A percentile compares a stretch with the other conserved stretches of the same genome.
These are phyloP conservation scores for Drosophila anomelani DNA, from an alignment of 2,888 invertebrate genomes.

Conservation along the genomic window DNA sequence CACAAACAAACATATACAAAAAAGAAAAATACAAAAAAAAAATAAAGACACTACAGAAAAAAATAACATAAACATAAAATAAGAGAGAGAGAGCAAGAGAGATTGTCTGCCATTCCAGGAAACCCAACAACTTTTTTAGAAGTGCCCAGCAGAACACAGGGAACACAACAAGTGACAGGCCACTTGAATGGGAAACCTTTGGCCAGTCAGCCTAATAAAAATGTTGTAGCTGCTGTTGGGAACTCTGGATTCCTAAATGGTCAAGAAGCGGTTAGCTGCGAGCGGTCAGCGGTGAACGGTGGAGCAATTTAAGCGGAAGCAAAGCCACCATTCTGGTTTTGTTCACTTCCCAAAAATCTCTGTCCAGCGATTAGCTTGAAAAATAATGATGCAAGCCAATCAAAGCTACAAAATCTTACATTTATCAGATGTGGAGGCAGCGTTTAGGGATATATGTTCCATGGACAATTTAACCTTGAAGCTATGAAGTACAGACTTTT, in stretches of 20 bases:
- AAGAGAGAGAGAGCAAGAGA: conserved; percentile 19
- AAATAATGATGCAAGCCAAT: conserved; percentile 48
- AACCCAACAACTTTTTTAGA: conserved; percentile 67
- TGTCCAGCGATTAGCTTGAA: conserved; percentile 41
- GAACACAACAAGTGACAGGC: conserved; percentile 46
- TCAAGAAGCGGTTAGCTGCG: not conserved
- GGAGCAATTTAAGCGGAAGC: conserved; percentile 33
- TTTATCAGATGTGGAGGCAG: conserved; percentile 16
- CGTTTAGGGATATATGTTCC: not conserved
- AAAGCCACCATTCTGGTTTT: conserved; percentile 33
- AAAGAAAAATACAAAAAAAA: conserved; percentile 39
- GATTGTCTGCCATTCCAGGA: conserved; percentile 62
- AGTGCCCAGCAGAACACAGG: conserved; percentile 53
- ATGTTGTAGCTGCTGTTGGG: conserved; percentile 43
- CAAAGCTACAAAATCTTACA: conserved; percentile 14
- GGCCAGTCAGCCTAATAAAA: conserved; percentile 53
- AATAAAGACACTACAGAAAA: conserved; percentile 24
- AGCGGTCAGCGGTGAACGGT: conserved; percentile 8
- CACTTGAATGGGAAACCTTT: conserved; percentile 52
- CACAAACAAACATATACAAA: conserved; percentile 51
- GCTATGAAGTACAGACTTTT: too few species aligned
- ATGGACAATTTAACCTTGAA: not conserved
- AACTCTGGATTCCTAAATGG: conserved; percentile 18
- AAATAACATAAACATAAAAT: conserved; percentile 62
- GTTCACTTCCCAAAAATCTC: conserved; percentile 38